These are phyloP conservation scores for Sepioteuthis lessoniana DNA, from an alignment of 2,888 invertebrate genomes.

Conservation along the genomic window DNA sequence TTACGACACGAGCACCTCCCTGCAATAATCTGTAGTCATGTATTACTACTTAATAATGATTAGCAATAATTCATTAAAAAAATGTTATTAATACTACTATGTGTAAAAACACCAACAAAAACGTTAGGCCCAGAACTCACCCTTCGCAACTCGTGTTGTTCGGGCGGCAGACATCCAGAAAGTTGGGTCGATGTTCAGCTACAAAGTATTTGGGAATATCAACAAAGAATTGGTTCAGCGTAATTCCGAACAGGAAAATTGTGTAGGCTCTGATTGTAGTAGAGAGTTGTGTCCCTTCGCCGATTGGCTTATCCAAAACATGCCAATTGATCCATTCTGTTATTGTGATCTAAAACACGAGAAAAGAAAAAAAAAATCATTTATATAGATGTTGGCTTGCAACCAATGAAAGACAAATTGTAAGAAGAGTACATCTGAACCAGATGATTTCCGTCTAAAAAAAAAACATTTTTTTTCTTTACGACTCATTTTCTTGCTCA, in stretches of 20 bases:
- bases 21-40: too few species aligned
- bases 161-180: conserved; percentile 90
- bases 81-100: too few species aligned
- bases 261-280: conserved; percentile 54
- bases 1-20: too few species aligned
- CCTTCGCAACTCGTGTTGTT: conserved; percentile 57
- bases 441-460: too few species aligned
- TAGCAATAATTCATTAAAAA: too few species aligned
- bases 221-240: conserved; percentile 87
- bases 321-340: conserved; percentile 55
- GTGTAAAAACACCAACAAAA: background rate
- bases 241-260: conserved; percentile 87
- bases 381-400: too few species aligned
- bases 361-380: too few species aligned
- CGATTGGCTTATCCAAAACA: conserved; percentile 49
- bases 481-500: too few species aligned
- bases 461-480: too few species aligned
- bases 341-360: conserved; percentile 51
- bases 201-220: conserved; percentile 95
- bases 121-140: conserved; percentile 39
- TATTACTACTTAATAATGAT: too few species aligned
- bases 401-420: too few species aligned
- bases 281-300: conserved; percentile 48
- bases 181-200: conserved; percentile 94
- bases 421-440: too few species aligned